Percentiles rank a stretch among this genome's conserved stretches.
Conservation (phyloP, 92 coral and sea anemone genomes). For the Scolanthus callimorphus region DNA sequence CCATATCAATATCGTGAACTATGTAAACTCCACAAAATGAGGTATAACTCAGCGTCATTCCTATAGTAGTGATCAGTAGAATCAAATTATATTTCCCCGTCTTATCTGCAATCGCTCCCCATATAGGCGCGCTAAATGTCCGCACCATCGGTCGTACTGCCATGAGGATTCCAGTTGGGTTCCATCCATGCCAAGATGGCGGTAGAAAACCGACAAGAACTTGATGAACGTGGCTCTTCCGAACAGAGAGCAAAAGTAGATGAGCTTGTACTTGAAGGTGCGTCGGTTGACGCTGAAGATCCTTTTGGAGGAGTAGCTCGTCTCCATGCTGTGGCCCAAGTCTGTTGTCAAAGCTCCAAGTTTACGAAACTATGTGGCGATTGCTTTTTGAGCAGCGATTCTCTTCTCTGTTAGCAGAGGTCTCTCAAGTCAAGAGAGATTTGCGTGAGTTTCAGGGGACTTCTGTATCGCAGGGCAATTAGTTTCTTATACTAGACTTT, state of each 20-base stretch:
- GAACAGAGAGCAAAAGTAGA: constrained; percentile 10
- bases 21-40: neutral
- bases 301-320: no score
- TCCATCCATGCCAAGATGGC: constrained; percentile 17
- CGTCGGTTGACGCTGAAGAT: neutral
- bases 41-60: constrained; percentile 4
- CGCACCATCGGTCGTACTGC: constrained; percentile 17
- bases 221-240: constrained; percentile 6
- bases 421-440: no score
- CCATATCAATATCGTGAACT: neutral
- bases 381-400: no score
- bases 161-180: constrained; percentile 15
- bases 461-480: no score
- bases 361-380: no score
- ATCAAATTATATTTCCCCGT: constrained; percentile 15
- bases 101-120: constrained; percentile 34
- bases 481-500: no score
- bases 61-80: neutral
- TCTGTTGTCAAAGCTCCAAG: no score
- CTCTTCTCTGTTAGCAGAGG: no score
- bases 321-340: no score
- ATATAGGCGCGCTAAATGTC: constrained; percentile 19
- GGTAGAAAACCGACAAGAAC: constrained; percentile 18
- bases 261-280: constrained; percentile 11
- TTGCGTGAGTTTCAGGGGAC: no score